Conservation (phyloP, 2,113 vertebrate genomes). For the Shinisaurus crocodilurus region DNA sequence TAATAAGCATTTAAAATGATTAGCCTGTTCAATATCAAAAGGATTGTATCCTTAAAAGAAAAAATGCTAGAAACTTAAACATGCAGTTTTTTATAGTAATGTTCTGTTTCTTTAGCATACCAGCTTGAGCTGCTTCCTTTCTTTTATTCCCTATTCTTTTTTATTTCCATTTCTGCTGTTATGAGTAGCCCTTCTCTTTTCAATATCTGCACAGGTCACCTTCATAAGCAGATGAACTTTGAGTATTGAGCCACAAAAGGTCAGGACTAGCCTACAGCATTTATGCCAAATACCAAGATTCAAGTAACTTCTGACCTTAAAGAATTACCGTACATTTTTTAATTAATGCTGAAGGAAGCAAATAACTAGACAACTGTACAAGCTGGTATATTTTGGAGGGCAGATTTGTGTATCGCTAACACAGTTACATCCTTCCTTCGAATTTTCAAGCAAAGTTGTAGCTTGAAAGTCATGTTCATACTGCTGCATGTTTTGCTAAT, state of each 20-base stretch:
- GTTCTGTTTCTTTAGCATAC: neutral
- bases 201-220: neutral
- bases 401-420: neutral
- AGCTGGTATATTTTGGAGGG: neutral
- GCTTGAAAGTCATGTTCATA: neutral
- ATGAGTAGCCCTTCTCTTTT: neutral
- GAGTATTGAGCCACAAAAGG: slow-evolving; percentile 6
- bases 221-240: slow-evolving; percentile 1
- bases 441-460: neutral
- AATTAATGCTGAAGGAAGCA: neutral
- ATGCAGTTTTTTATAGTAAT: neutral
- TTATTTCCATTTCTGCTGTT: neutral
- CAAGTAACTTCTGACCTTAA: neutral
- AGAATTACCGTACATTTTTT: neutral
- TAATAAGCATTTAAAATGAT: neutral
- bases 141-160: neutral
- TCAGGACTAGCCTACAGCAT: slow-evolving; percentile 18
- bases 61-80: neutral
- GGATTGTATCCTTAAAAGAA: neutral
- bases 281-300: neutral
- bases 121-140: neutral
- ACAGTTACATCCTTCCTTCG: neutral
- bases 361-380: neutral
- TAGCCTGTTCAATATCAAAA: neutral
- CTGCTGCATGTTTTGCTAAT: neutral